phyloP scores from a whole-genome alignment of 2,888 invertebrate species.

The Leucania comma region DNA sequence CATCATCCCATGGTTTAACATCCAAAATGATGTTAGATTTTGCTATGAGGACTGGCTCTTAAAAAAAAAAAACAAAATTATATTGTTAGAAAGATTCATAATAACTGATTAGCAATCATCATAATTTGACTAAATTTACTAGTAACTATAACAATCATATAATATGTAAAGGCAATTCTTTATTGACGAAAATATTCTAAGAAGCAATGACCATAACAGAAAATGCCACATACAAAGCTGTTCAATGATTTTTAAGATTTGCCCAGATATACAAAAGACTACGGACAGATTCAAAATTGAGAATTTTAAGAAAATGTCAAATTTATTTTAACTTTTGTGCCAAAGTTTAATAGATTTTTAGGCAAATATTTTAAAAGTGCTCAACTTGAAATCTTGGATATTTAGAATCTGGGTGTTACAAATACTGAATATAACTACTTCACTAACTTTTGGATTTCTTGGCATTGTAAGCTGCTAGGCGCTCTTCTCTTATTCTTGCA shows the following conservation, averaged over 20 bases:
- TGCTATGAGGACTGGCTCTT: conserved; percentile 96
- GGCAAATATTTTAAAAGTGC: background rate
- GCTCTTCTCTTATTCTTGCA: conserved; percentile 94
- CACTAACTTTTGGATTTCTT: conserved; percentile 96
- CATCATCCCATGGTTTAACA: conserved; percentile 98
- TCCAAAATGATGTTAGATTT: conserved; percentile 98
- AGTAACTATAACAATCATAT: background rate
- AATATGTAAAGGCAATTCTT: background rate
- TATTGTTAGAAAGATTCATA: background rate
- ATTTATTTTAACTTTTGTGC: background rate
- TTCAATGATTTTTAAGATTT: background rate
- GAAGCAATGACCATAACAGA: background rate
- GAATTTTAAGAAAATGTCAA: background rate
- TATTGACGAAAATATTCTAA: background rate
- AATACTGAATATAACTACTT: background rate
- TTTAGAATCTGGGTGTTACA: background rate
- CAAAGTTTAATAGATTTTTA: background rate
- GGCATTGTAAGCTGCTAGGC: conserved; percentile 96
- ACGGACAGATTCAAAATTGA: background rate
- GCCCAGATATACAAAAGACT: background rate
- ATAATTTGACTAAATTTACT: background rate
- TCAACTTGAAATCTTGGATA: background rate
- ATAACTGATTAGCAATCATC: background rate
- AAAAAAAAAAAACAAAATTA: conserved; percentile 58
- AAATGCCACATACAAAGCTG: background rate